These are phyloP conservation scores for Diploptera punctata DNA, from an alignment of 2,888 invertebrate genomes.

Conservation along the genomic window DNA sequence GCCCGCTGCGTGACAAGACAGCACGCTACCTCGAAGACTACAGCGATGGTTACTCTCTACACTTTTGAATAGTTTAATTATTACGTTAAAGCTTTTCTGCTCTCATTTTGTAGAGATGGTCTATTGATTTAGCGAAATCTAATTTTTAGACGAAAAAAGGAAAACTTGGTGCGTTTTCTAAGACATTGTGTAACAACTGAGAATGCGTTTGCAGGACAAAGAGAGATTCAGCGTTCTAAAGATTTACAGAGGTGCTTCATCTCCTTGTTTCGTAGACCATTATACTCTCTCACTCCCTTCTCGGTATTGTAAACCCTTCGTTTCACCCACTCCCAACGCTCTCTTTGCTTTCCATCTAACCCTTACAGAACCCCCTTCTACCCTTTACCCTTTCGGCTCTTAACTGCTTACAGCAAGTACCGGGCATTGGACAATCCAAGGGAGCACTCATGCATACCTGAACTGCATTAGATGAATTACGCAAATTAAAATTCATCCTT, in stretches of 20 bases:
- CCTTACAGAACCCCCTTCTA: background rate
- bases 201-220: background rate
- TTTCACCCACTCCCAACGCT: background rate
- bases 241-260: constrained; percentile 23
- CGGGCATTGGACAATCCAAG: constrained; percentile 32
- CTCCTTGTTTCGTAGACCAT: constrained; percentile 23
- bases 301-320: constrained; percentile 10
- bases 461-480: constrained; percentile 37
- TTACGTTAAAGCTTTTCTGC: too few relatives aligned
- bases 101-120: too few relatives aligned
- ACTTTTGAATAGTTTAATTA: too few relatives aligned
- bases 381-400: constrained; percentile 10
- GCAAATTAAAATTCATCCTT: constrained; percentile 37
- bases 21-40: too few relatives aligned
- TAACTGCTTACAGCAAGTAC: constrained; percentile 19
- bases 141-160: too few relatives aligned
- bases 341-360: background rate
- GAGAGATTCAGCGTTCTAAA: constrained; percentile 9
- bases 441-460: constrained; percentile 37
- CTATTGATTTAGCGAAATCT: too few relatives aligned
- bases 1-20: too few relatives aligned
- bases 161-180: too few relatives aligned
- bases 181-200: too few relatives aligned
- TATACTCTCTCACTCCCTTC: background rate
- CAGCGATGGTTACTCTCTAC: too few relatives aligned